phyloP scores from a whole-genome alignment of 1,140 invertebrate genomes.

The Pachyrhynchus sulphureomaculatus region DNA sequence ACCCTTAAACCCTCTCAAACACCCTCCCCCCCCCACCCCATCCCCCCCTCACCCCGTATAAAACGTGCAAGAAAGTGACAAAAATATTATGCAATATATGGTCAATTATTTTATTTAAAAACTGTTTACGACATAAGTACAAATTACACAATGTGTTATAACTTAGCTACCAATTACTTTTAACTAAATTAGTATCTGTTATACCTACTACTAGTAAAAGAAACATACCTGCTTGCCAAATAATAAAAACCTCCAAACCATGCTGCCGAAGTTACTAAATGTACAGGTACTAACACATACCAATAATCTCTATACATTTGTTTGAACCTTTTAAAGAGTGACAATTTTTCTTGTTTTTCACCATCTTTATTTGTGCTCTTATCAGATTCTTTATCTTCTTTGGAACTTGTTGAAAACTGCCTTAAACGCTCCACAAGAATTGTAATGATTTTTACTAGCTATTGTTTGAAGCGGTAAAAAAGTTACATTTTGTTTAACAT shows the following conservation, averaged over 20 bases:
- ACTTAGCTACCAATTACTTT: not conserved
- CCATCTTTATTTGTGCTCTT: too few species aligned
- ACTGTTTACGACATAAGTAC: too few species aligned
- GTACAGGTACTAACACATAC: constrained; percentile 89
- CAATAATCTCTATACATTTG: constrained; percentile 92
- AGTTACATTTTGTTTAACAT: not conserved
- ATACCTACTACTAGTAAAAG: not conserved
- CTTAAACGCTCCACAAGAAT: not conserved
- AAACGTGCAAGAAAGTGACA: too few species aligned
- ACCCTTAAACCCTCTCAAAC: too few species aligned
- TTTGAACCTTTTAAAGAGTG: constrained; percentile 83
- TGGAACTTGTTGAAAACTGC: not conserved
- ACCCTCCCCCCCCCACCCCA: too few species aligned
- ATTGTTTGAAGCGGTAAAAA: too few species aligned
- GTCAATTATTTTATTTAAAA: too few species aligned
- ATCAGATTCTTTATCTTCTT: constrained; percentile 11
- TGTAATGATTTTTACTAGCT: too few species aligned
- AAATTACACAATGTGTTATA: too few species aligned
- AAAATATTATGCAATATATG: too few species aligned
- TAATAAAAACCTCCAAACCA: constrained; percentile 89
- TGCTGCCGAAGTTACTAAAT: constrained; percentile 78
- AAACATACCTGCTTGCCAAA: constrained; percentile 73
- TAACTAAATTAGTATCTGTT: too few species aligned
- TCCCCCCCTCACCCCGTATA: too few species aligned
- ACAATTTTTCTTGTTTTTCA: constrained; percentile 52